Percentiles rank a stretch among this genome's conserved stretches.
phyloP scores from a whole-genome alignment of 2,113 vertebrate species.

The Campylomormyrus tamandua region DNA sequence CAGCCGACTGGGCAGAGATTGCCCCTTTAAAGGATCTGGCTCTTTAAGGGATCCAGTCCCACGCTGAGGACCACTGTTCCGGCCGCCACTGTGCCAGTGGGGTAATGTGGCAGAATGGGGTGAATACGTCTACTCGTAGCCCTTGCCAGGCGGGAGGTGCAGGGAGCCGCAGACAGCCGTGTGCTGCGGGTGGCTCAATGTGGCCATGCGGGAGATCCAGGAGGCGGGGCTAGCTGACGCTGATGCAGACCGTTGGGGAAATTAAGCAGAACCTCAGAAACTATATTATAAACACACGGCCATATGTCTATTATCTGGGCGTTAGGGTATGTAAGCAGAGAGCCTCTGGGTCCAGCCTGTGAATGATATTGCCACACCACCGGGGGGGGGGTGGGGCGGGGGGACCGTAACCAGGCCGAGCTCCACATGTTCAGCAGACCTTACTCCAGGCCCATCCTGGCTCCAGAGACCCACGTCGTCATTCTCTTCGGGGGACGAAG shows the following conservation, averaged over 20 bases:
- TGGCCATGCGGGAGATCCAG: not conserved
- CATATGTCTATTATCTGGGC: not conserved
- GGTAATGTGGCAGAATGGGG: not conserved
- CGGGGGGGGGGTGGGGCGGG: not conserved
- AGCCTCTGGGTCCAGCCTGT: not conserved
- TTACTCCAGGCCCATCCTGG: not conserved
- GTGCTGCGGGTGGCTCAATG: not conserved
- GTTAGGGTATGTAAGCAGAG: not conserved
- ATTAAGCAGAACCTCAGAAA: not conserved
- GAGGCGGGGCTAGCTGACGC: not conserved
- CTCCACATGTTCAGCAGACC: not conserved
- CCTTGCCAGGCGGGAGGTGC: not conserved
- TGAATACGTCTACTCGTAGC: not conserved
- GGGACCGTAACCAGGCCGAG: not conserved
- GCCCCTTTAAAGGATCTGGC: not conserved
- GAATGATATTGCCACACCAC: not conserved
- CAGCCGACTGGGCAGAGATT: not conserved
- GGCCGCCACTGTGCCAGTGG: not conserved
- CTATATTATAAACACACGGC: not conserved
- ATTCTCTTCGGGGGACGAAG: not conserved
- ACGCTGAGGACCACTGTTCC: not conserved
- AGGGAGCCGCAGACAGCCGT: not conserved
- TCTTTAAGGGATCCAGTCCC: not conserved
- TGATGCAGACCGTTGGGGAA: not conserved
- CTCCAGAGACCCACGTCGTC: not conserved